These are phyloP conservation scores for Alethe diademata DNA, from an alignment of 2,113 vertebrate genomes.

Conservation along the genomic window DNA sequence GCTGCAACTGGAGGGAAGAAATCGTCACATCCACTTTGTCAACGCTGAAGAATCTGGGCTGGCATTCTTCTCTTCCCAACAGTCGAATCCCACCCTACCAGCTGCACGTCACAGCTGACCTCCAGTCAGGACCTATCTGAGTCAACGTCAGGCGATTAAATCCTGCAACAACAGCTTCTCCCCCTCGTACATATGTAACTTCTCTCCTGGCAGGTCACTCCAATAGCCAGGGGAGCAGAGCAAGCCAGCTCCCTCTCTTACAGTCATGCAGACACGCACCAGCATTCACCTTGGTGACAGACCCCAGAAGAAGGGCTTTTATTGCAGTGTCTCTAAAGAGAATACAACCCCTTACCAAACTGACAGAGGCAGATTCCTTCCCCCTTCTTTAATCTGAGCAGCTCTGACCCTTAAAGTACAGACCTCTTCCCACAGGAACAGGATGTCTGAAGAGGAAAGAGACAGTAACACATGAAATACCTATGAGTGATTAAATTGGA, in stretches of 20 bases:
- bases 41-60: not conserved
- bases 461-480: constrained; percentile 23
- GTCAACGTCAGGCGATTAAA: not conserved
- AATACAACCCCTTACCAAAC: not conserved
- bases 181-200: not conserved
- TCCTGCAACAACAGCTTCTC: not conserved
- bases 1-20: constrained; percentile 31
- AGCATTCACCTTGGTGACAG: not conserved
- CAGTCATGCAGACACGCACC: not conserved
- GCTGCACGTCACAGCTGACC: constrained; percentile 62
- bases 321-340: not conserved
- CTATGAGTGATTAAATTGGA: constrained; percentile 22
- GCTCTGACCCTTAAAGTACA: constrained; percentile 42
- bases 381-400: not conserved
- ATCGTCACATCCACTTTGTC: constrained; percentile 27
- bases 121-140: constrained; percentile 55
- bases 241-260: not conserved
- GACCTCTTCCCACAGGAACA: constrained; percentile 3
- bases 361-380: constrained; percentile 1
- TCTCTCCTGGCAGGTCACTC: not conserved
- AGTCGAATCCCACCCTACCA: constrained; percentile 51
- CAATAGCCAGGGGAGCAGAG: not conserved
- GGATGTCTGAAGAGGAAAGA: constrained; percentile 3
- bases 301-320: not conserved
- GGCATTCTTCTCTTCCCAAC: constrained; percentile 40